Conservation (phyloP, 2,113 vertebrate genomes). For the Ochotona curzoniae region DNA sequence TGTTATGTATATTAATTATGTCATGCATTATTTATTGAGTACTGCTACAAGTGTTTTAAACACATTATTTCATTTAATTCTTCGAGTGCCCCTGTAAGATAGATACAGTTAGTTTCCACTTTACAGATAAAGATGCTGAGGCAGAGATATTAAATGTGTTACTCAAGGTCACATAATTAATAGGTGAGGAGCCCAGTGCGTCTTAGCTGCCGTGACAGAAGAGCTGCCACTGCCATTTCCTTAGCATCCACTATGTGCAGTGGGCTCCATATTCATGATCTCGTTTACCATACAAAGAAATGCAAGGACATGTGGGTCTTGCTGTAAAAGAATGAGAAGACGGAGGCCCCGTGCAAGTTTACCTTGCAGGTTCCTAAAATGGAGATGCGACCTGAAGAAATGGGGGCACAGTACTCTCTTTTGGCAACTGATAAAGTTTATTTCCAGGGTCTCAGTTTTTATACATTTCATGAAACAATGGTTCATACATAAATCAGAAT, state of each 20-base stretch:
- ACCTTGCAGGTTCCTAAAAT: too few species aligned
- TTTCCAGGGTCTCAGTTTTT: too few species aligned
- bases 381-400: too few species aligned
- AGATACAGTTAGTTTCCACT: background rate
- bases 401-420: too few species aligned
- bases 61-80: background rate
- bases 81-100: background rate
- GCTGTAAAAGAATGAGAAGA: background rate
- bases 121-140: conserved; percentile 18
- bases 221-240: background rate
- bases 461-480: too few species aligned
- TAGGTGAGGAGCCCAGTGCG: background rate
- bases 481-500: too few species aligned
- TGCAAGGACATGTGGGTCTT: background rate
- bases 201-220: background rate
- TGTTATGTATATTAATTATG: background rate
- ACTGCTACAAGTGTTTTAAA: background rate
- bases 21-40: background rate
- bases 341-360: too few species aligned
- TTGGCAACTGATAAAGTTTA: too few species aligned
- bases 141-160: background rate
- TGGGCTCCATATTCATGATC: background rate
- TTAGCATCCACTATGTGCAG: background rate
- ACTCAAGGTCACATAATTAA: background rate
- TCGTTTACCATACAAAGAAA: background rate